Conservation (phyloP, 2,888 invertebrate genomes). For the Pachymerium ferrugineum region DNA sequence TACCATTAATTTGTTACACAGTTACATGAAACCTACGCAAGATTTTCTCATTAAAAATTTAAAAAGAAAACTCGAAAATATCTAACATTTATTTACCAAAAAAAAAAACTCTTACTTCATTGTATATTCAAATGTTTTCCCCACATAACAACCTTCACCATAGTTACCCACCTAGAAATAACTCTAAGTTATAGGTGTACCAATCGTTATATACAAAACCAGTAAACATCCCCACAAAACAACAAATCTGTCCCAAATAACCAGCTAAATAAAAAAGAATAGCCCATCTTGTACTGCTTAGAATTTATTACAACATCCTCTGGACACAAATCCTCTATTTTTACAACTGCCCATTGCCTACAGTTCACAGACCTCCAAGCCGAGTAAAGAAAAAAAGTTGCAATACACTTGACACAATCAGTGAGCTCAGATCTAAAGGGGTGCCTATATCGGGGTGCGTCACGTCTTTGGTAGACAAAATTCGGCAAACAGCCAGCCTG, state of each 20-base stretch:
- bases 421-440: not conserved
- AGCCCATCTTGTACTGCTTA: not conserved
- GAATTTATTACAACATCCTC: not conserved
- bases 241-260: slow-evolving; percentile 5
- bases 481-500: slow-evolving; percentile 22
- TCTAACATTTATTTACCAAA: no score
- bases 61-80: no score
- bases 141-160: no score
- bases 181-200: no score
- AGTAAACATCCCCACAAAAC: no score
- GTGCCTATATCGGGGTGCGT: not conserved
- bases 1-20: no score
- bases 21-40: no score
- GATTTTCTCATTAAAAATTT: no score
- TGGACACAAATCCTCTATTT: not conserved
- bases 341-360: slow-evolving; percentile 5
- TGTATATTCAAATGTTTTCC: no score
- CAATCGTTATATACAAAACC: no score
- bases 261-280: not conserved
- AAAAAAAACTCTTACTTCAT: no score
- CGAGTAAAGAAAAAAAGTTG: not conserved
- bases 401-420: slow-evolving; percentile 12
- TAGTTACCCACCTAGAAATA: no score
- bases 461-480: not conserved
- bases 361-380: not conserved